Evolutionary conservation across 2,888 invertebrate genomes (phyloP).

Genomic region (Leptopterna dolabrata): DNA sequence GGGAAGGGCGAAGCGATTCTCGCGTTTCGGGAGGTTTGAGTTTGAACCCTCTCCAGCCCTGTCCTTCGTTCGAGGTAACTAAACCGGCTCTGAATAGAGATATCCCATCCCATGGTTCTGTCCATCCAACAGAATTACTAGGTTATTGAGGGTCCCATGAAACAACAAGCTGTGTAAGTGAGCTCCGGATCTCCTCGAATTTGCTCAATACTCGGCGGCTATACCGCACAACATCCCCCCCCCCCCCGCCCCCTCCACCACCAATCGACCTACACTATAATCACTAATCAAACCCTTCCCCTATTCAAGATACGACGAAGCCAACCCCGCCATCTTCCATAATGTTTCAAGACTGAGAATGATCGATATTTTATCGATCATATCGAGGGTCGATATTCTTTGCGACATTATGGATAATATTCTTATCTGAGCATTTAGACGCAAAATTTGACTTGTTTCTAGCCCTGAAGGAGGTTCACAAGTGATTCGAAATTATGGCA

Average conservation of each 20-base stretch:
- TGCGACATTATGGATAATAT: no score
- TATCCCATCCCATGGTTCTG: not conserved
- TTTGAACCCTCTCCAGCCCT: not conserved
- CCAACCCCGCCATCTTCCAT: not conserved
- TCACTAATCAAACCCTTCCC: not conserved
- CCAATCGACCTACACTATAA: not conserved
- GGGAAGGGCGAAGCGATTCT: not conserved
- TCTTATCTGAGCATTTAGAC: no score
- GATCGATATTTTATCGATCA: no score
- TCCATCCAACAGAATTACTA: slow-evolving; percentile 10
- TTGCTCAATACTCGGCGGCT: not conserved
- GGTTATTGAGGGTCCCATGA: slow-evolving; percentile 23
- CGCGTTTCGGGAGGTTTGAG: not conserved
- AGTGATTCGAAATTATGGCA: no score
- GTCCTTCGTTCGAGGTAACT: slow-evolving; percentile 17
- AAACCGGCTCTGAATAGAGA: not conserved
- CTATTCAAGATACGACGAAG: not conserved
- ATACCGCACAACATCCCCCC: not conserved
- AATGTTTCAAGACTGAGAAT: no score
- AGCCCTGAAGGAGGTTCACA: no score
- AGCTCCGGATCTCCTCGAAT: not conserved
- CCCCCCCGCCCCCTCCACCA: no score
- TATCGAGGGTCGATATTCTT: no score
- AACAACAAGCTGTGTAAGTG: slow-evolving; percentile 27
- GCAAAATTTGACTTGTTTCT: no score